Evolutionary conservation across 2,113 vertebrate species (phyloP), one percentile per base, ranked within the genome.

Genomic region (Accipiter cooperii): DNA sequence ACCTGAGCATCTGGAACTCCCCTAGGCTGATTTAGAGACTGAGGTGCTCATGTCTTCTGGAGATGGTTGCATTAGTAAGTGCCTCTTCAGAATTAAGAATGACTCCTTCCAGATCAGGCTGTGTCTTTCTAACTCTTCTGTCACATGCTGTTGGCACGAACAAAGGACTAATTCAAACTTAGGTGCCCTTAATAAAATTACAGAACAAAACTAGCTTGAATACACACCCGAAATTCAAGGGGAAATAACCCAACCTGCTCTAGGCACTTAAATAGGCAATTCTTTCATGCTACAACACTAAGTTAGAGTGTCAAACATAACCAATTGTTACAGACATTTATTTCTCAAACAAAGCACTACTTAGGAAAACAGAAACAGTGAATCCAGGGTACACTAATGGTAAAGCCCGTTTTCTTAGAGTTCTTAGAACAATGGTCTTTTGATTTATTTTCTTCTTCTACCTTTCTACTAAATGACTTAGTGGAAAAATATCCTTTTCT

Each of bases 91-190:
- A 97, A 90, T 60, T 64, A 71, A 36, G 77, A 86, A 95, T 46
- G 69, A 95, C 84, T 97, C 82, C 86, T 96, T 84, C 77, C 38
- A 44, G 61, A 89, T 78, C 18, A 54, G 38, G 78, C 79, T 87
- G 78, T 74, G 63, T 91, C 51, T 89, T 88, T 87, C 46, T 80
- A 90, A 84, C 73, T 84, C 83, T 64, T 58, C 36, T 42, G 19
- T 40, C 22, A 28, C 3, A 0, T 49, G 40, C 25, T 66, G 36
- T 13, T 80, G 26, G 31, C 36, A 85, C 14, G 31, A 85, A 52
- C 20, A 79, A 91, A 81, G 31, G 31, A 69, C 52, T 49, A 46
- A 64, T 73, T 83, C 17, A 90, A 92, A 77, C 34, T 25, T 85
- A 69, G 44, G 26, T 22, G 19, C 8, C 24, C 21, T 79, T 76